Evolutionary conservation across 2,888 invertebrate species (phyloP), one percentile per base, ranked within the genome.

Genomic region (Laothoe populi): DNA sequence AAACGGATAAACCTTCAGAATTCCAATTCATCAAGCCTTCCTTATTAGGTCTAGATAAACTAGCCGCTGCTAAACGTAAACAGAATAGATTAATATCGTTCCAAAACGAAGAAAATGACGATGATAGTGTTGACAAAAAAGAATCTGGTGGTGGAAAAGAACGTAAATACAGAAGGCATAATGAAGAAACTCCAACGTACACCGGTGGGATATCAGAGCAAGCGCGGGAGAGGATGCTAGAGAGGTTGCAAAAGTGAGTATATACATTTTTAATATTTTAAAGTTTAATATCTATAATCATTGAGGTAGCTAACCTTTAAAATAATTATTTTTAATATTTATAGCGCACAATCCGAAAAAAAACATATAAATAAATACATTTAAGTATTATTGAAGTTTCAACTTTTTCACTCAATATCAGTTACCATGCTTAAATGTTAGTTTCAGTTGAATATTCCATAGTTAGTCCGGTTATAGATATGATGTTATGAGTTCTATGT

Each of bases 131-230:
- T n/a, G 75, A 70, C 10, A 75, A 73, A 65, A 75, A 64, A 64
- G 84, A 72, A 16, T 73, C 78, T 46, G 71, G 78, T 44, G 71
- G 64, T 26, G 74, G 64, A 0, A 87, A 84, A 68, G 88, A 86
- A 65, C 93, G 96, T 57, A 96, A 97, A 82, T 97, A 98, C 78
- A 94, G 99, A 57, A 94, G 95, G 58, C 94, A 95, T 11, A 95
- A 96, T 73, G 96, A 96, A 75, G 99, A 99, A 89, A 99, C 99
- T 0, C 99, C 99, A 0, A 97, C 98, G 0, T 96, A 99, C 78
- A 98, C 98, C 0, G 99, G 98, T 4, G 99, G 99, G 4, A 96
- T 99, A 23, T 97, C 97, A 31, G 95, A 95, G 63, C 95, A 95
- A 79, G 97, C 97, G 0, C 93, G 95, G 63, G 95, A 96, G 73